These are phyloP conservation scores for Melitaea cinxia DNA, from an alignment of 1,140 invertebrate genomes.

Conservation along the genomic window DNA sequence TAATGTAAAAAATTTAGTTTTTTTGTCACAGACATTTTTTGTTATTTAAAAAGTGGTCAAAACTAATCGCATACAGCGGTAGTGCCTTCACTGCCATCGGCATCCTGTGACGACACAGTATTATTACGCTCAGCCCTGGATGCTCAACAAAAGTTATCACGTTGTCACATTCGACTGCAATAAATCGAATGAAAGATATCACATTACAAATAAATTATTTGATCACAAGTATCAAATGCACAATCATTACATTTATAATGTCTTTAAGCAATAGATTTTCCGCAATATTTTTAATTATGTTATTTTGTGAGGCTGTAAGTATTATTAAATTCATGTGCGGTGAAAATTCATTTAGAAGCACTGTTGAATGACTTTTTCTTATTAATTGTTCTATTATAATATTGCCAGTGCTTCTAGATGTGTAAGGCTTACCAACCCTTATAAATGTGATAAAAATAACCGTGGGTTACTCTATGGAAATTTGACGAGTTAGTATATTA, in stretches of 20 bases:
- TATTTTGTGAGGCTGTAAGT: constrained; percentile 22
- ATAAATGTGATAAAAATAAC: constrained; percentile 47
- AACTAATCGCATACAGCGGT: constrained; percentile 24
- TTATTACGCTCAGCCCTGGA: constrained; percentile 22
- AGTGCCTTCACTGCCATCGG: constrained; percentile 21
- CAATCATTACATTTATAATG: not conserved
- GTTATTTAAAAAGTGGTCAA: constrained; percentile 10
- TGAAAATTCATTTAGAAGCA: constrained; percentile 22
- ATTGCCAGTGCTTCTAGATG: constrained; percentile 36
- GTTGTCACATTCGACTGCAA: constrained; percentile 21
- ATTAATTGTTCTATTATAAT: constrained; percentile 2
- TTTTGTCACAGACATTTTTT: too few relatives aligned
- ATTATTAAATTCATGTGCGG: constrained; percentile 20
- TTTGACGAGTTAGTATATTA: constrained; percentile 35
- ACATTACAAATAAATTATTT: constrained; percentile 1
- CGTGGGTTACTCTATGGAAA: constrained; percentile 30
- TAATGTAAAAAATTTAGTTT: too few relatives aligned
- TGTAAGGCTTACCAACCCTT: constrained; percentile 42
- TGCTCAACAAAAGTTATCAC: too few relatives aligned
- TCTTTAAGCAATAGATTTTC: constrained; percentile 7
- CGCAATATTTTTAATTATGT: constrained; percentile 6
- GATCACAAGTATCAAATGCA: constrained; percentile 9
- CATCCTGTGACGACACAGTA: constrained; percentile 29
- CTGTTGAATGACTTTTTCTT: constrained; percentile 13
- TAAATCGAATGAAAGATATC: constrained; percentile 15